phyloP scores from a whole-genome alignment of 2,888 invertebrate species.

The Drosophila melanosoma region DNA sequence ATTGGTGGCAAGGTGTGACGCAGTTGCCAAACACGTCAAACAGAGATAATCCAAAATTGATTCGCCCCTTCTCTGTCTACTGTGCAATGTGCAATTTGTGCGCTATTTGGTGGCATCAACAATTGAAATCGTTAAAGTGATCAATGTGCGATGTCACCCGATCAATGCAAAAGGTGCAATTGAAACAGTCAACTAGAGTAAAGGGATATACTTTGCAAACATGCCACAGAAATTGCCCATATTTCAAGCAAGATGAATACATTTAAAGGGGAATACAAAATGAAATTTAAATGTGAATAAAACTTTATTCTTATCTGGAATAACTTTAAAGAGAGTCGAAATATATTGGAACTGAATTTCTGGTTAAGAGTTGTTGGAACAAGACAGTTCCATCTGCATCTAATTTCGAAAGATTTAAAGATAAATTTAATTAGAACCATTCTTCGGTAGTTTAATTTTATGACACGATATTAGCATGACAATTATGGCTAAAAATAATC shows the following conservation, averaged over 20 bases:
- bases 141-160: slow-evolving; percentile 34
- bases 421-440: slow-evolving; percentile 7
- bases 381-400: background rate
- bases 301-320: background rate
- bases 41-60: slow-evolving; percentile 62
- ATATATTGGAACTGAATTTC: background rate
- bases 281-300: background rate
- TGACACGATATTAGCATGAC: slow-evolving; percentile 10
- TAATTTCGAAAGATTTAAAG: background rate
- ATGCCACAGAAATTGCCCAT: background rate
- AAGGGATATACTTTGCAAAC: background rate
- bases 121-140: slow-evolving; percentile 42
- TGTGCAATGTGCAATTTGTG: slow-evolving; percentile 43
- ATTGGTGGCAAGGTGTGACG: slow-evolving; percentile 68
- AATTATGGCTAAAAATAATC: slow-evolving; percentile 10
- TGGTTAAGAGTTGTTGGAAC: background rate
- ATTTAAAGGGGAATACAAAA: background rate
- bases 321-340: background rate
- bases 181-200: background rate
- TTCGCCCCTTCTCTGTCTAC: slow-evolving; percentile 22
- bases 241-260: background rate
- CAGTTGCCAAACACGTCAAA: slow-evolving; percentile 61
- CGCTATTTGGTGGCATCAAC: slow-evolving; percentile 16
- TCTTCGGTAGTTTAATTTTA: background rate
- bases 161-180: slow-evolving; percentile 48